A percentile compares a stretch with the other conserved stretches of the same genome.
Evolutionary conservation across 1,140 invertebrate genomes (phyloP).

Genomic region (Tetramorium parvispinum): DNA sequence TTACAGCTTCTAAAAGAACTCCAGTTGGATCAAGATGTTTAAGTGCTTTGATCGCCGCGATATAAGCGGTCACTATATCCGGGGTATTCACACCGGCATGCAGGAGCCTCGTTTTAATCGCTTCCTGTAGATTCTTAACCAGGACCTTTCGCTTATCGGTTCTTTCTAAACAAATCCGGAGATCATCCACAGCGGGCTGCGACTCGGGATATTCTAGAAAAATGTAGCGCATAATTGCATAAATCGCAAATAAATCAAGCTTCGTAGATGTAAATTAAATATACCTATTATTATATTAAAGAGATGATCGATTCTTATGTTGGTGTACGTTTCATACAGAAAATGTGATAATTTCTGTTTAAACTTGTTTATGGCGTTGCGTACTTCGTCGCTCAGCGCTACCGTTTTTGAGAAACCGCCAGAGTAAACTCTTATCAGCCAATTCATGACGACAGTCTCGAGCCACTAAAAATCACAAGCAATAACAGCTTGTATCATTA

Average conservation of each 20-base stretch:
- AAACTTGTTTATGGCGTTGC: conserved; percentile 89
- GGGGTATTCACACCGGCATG: conserved; percentile 98
- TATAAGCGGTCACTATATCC: conserved; percentile 98
- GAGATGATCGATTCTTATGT: conserved; percentile 95
- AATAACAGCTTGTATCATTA: conserved; percentile 21
- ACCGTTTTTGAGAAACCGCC: conserved; percentile 87
- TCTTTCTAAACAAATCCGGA: conserved; percentile 93
- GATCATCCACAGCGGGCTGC: conserved; percentile 95
- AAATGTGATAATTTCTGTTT: conserved; percentile 93
- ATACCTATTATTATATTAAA: conserved; percentile 97
- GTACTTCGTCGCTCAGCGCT: conserved; percentile 85
- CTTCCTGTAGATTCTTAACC: conserved; percentile 91
- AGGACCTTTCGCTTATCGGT: conserved; percentile 93
- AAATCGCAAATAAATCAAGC: background rate
- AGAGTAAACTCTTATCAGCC: conserved; percentile 93
- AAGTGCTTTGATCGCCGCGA: conserved; percentile 96
- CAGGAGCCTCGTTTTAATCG: conserved; percentile 93
- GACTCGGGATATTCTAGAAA: conserved; percentile 96
- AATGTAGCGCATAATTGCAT: background rate
- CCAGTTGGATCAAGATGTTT: conserved; percentile 96
- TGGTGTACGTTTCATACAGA: conserved; percentile 95
- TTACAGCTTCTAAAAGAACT: conserved; percentile 97
- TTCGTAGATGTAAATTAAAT: conserved; percentile 2
- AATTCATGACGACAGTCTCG: conserved; percentile 92
- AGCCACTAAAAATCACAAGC: conserved; percentile 88